Evolutionary conservation across 2,888 invertebrate species (phyloP), one percentile per base, ranked within the genome.

Genomic region (Troglohyphantes excavatus): DNA sequence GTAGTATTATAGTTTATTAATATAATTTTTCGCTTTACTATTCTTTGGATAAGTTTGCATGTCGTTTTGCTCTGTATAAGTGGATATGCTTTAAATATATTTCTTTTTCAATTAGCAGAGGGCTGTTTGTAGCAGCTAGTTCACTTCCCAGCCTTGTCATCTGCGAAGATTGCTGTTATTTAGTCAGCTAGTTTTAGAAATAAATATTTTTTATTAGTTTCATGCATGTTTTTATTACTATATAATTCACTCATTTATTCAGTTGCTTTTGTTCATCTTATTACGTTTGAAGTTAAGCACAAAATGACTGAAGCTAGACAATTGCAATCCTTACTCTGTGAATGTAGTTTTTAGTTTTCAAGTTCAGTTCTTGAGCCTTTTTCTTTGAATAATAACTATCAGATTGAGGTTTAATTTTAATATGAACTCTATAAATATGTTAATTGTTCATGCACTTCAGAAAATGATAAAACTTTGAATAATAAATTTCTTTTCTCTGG

Each of bases 181-280:
- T 78, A 33, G 21, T 29, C 26, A 65, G 65, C 46, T 72, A 72
- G 72, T 26, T 72, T 72, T 46, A 78, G 53, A 63, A 83, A 83
- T 84, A 84, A 84, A 84, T 75, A 53, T 43, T 84, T 63, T 73
- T 65, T 84, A 46, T 84, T 68, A 29, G 39, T 67, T 27, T 53
- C 17, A 21, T 84, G 84, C 84, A 75, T 84, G 75, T 53, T 53
- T 75, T 76, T 65, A 53, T 53, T 53, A n/a, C 13, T 53, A 13
- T n/a, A 6, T 33, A 33, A 53, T 39, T 53, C n/a, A 53, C n/a
- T 17, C 53, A 53, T 27, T 9, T 75, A 33, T 68, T 68, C 27
- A 11, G 23, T 29, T 59, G 61, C 27, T 61, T 23, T 17, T 75
- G n/a, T 75, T 59, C 59, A 26, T 6, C 29, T 75, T 75, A 29